phyloP scores from a whole-genome alignment of 2,888 invertebrate species.

The Tachina fera region DNA sequence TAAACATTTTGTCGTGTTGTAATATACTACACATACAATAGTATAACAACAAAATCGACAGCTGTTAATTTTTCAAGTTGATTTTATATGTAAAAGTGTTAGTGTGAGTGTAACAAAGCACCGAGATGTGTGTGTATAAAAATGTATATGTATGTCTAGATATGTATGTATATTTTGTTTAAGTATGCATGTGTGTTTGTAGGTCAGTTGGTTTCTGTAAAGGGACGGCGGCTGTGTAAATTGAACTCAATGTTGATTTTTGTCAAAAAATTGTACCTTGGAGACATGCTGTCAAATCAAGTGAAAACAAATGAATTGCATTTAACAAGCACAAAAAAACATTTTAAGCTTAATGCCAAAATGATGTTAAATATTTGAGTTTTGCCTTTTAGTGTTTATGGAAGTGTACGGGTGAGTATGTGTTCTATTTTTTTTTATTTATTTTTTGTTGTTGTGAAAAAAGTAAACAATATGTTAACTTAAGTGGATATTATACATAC shows the following conservation, averaged over 20 bases:
- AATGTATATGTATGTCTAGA: conserved; percentile 3
- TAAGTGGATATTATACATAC: neutral
- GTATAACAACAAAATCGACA: conserved; percentile 24
- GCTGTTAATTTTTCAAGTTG: conserved; percentile 49
- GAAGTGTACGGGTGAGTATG: neutral
- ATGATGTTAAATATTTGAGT: conserved; percentile 70
- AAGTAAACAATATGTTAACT: neutral
- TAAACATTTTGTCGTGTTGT: neutral
- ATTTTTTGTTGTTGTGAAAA: neutral
- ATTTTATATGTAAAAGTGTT: conserved; percentile 30
- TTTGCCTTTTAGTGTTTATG: conserved; percentile 65
- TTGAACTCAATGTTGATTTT: conserved; percentile 43
- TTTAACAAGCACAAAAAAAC: conserved; percentile 55
- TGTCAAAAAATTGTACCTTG: conserved; percentile 69
- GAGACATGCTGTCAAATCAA: conserved; percentile 72
- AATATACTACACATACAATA: neutral
- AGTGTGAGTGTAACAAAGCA: conserved; percentile 35
- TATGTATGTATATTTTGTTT: neutral
- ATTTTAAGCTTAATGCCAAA: conserved; percentile 65
- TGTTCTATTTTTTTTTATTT: neutral
- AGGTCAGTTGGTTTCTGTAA: conserved; percentile 42
- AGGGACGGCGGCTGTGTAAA: conserved; percentile 53
- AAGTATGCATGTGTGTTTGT: conserved; percentile 1
- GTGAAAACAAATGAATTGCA: conserved; percentile 69
- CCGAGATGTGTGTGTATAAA: conserved; percentile 47